A percentile compares a stretch with the other conserved stretches of the same genome.
phyloP scores from a whole-genome alignment of 2,888 invertebrate species.

The Rotaria magnacalcarata region DNA sequence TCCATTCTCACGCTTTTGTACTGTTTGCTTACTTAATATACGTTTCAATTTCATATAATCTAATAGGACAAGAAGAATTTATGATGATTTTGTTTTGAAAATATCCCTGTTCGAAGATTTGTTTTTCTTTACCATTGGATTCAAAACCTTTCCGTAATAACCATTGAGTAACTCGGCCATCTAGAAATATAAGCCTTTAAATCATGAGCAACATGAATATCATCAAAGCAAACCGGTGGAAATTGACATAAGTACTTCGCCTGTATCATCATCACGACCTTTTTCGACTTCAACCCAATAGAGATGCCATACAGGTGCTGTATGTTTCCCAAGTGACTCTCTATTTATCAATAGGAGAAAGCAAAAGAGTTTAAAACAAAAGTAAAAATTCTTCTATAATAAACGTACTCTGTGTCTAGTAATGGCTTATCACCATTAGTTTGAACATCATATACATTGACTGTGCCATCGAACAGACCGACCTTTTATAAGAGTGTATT shows the following conservation, averaged over 20 bases:
- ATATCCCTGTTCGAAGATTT: no score
- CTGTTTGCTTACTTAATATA: slow-evolving; percentile 48
- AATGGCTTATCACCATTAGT: slow-evolving; percentile 46
- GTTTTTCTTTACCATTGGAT: slow-evolving; percentile 52
- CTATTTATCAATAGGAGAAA: slow-evolving; percentile 47
- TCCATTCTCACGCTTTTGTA: not conserved
- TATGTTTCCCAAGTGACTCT: slow-evolving; percentile 54
- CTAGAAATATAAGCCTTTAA: slow-evolving; percentile 46
- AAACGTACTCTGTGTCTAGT: slow-evolving; percentile 39
- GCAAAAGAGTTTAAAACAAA: not conserved
- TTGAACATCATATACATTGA: slow-evolving; percentile 58
- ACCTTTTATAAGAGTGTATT: slow-evolving; percentile 48
- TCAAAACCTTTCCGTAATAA: slow-evolving; percentile 59
- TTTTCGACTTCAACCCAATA: slow-evolving; percentile 58
- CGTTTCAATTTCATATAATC: slow-evolving; percentile 59
- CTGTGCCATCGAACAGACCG: slow-evolving; percentile 57
- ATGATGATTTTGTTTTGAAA: no score
- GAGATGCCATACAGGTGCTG: slow-evolving; percentile 58
- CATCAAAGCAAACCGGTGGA: slow-evolving; percentile 49
- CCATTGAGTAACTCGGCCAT: slow-evolving; percentile 59
- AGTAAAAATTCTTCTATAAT: not conserved
- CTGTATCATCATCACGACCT: slow-evolving; percentile 54
- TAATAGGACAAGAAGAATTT: slow-evolving; percentile 46
- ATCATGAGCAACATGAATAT: not conserved
- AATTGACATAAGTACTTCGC: slow-evolving; percentile 57